Evolutionary conservation across 1,140 invertebrate genomes (phyloP).

Genomic region (Ruditapes philippinarum): DNA sequence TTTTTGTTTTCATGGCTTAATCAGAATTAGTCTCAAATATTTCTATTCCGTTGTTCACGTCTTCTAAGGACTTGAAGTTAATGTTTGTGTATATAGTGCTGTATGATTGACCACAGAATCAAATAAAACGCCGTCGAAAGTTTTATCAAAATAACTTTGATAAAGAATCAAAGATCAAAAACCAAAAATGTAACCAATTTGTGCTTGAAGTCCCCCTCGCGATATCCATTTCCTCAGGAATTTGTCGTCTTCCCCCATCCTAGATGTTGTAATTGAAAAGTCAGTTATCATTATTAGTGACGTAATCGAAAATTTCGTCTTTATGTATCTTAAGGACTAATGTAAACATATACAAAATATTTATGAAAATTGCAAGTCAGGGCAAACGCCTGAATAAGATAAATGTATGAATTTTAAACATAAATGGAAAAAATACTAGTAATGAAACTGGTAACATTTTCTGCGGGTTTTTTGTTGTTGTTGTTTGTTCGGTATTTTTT

Average conservation of each 20-base stretch:
- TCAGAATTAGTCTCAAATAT: background rate
- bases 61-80: background rate
- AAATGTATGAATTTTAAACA: too few relatives aligned
- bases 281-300: too few relatives aligned
- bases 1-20: background rate
- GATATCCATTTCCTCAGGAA: background rate
- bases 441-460: too few relatives aligned
- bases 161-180: slow-evolving; percentile 29
- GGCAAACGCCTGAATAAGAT: too few relatives aligned
- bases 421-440: too few relatives aligned
- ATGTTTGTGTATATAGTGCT: slow-evolving; percentile 25
- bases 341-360: too few relatives aligned
- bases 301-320: too few relatives aligned
- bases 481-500: too few relatives aligned
- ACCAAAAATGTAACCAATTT: background rate
- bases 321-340: too few relatives aligned
- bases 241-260: background rate
- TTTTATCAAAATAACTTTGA: slow-evolving; percentile 6
- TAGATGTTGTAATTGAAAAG: background rate
- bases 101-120: slow-evolving; percentile 1
- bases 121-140: slow-evolving; percentile 20
- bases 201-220: background rate
- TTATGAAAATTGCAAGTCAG: too few relatives aligned
- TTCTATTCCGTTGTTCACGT: slow-evolving; percentile 20
- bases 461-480: too few relatives aligned